These are phyloP conservation scores for Gambusia affinis DNA, from an alignment of 2,113 vertebrate species.

Conservation along the genomic window DNA sequence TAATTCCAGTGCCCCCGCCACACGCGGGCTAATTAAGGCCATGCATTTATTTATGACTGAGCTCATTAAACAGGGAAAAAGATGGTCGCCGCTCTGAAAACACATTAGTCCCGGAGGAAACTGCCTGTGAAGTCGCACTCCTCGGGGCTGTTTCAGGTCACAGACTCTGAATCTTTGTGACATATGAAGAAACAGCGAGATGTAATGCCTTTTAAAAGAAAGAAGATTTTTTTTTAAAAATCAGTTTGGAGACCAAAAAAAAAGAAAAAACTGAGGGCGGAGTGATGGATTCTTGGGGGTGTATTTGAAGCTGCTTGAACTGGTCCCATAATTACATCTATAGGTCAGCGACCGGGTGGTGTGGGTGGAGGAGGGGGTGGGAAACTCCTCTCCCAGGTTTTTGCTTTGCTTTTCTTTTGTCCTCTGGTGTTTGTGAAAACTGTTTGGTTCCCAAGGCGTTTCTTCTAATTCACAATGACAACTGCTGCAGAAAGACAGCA, in stretches of 20 bases:
- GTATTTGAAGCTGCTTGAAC: slow-evolving; percentile 75
- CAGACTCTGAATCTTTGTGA: slow-evolving; percentile 70
- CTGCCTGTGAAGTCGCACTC: slow-evolving; percentile 74
- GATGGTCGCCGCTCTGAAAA: slow-evolving; percentile 75
- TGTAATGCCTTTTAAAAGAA: slow-evolving; percentile 29
- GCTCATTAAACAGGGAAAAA: slow-evolving; percentile 78
- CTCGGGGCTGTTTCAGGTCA: slow-evolving; percentile 72
- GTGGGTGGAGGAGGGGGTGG: slow-evolving; percentile 5
- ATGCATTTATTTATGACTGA: slow-evolving; percentile 84
- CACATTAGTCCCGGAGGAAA: slow-evolving; percentile 76
- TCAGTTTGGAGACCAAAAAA: slow-evolving; percentile 38
- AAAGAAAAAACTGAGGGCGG: slow-evolving; percentile 35
- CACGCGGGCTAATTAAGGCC: slow-evolving; percentile 81
- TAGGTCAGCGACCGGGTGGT: slow-evolving; percentile 63
- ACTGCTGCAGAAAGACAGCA: slow-evolving; percentile 20
- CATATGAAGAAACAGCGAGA: slow-evolving; percentile 63
- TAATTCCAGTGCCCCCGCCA: slow-evolving; percentile 69
- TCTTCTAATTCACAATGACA: slow-evolving; percentile 37
- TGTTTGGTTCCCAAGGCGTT: slow-evolving; percentile 33
- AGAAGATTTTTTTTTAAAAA: background rate
- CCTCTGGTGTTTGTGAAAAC: slow-evolving; percentile 47
- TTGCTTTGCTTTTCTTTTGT: slow-evolving; percentile 49
- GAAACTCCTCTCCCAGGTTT: slow-evolving; percentile 56
- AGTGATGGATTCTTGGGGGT: slow-evolving; percentile 62
- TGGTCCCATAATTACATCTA: slow-evolving; percentile 76